Evolutionary conservation across 2,888 invertebrate species (phyloP).

Genomic region (Megastigmus dorsalis): DNA sequence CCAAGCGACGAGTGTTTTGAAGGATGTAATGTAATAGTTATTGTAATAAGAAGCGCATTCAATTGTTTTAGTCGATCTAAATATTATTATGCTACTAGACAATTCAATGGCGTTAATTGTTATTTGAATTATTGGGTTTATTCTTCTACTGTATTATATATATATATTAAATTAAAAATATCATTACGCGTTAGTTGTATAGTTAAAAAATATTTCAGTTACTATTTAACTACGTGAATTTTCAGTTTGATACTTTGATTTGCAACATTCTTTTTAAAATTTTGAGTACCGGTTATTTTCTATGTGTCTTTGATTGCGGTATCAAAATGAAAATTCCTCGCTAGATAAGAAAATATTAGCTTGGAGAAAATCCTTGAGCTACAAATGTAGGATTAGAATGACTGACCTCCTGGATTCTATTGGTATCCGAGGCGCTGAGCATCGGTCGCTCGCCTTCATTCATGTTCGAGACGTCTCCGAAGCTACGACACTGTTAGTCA

Average conservation of each 20-base stretch:
- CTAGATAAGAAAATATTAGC: neutral
- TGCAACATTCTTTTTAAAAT: too few species aligned
- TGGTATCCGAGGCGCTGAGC: constrained; percentile 66
- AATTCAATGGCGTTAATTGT: too few species aligned
- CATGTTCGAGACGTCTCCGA: constrained; percentile 78
- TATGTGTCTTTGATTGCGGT: too few species aligned
- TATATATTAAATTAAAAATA: constrained; percentile 15
- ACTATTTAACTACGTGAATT: neutral
- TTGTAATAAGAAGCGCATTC: constrained; percentile 10
- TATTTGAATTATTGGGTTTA: constrained; percentile 31
- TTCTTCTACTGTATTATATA: constrained; percentile 29
- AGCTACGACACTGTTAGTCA: constrained; percentile 78
- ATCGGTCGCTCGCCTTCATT: constrained; percentile 72
- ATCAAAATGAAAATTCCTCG: neutral
- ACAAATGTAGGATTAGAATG: neutral
- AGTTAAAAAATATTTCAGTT: neutral
- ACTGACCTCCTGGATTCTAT: constrained; percentile 69
- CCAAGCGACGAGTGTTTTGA: too few species aligned
- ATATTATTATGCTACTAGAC: neutral
- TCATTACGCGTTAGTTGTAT: constrained; percentile 7
- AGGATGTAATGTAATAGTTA: too few species aligned
- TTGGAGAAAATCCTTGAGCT: neutral
- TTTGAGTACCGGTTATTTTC: too few species aligned
- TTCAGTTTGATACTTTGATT: constrained; percentile 4
- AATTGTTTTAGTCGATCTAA: neutral